These are phyloP conservation scores for Torymus aiolomorphi DNA, from an alignment of 2,888 invertebrate genomes.

Conservation along the genomic window DNA sequence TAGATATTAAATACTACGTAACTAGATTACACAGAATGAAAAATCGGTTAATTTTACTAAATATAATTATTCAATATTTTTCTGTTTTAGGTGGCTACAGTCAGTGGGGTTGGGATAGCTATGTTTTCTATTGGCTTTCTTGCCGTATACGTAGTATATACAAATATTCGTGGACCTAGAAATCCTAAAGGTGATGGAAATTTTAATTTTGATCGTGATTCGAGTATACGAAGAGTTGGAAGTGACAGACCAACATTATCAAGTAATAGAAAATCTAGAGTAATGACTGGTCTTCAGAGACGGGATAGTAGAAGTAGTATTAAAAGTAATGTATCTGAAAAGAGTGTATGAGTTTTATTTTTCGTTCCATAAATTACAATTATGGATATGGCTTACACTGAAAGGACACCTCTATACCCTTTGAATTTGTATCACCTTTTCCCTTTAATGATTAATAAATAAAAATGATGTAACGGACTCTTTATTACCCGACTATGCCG, in stretches of 20 bases:
- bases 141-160: slow-evolving; percentile 70
- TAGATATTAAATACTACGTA: too few relatives aligned
- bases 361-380: too few relatives aligned
- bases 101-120: slow-evolving; percentile 71
- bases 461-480: too few relatives aligned
- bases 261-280: slow-evolving; percentile 48
- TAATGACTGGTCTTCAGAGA: slow-evolving; percentile 62
- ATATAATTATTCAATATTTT: too few relatives aligned
- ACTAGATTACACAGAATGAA: too few relatives aligned
- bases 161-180: slow-evolving; percentile 69
- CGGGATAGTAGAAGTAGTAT: slow-evolving; percentile 69
- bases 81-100: slow-evolving; percentile 68
- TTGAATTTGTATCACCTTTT: too few relatives aligned
- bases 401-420: too few relatives aligned
- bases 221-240: slow-evolving; percentile 68
- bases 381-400: too few relatives aligned
- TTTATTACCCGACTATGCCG: too few relatives aligned
- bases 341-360: slow-evolving; percentile 69
- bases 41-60: too few relatives aligned
- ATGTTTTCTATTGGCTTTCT: slow-evolving; percentile 72
- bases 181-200: slow-evolving; percentile 61
- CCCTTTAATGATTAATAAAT: too few relatives aligned
- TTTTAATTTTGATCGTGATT: slow-evolving; percentile 63
- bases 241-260: slow-evolving; percentile 66
- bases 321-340: slow-evolving; percentile 70